These are phyloP conservation scores for Dendrolimus houi DNA, from an alignment of 2,888 invertebrate species.

Conservation along the genomic window DNA sequence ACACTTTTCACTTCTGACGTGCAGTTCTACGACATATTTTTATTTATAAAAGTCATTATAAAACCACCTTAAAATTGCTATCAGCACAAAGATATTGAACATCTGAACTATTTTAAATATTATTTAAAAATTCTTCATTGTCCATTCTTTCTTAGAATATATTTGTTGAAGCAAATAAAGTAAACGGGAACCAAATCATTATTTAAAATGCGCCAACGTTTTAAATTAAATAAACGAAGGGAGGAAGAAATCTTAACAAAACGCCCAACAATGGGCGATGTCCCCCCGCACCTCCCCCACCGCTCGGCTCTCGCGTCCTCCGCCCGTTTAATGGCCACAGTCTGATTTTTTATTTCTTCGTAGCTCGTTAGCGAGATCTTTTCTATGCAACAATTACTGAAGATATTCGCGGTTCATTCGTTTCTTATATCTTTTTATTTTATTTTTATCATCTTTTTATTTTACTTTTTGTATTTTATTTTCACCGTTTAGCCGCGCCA, in stretches of 20 bases:
- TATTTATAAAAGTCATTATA: too few relatives aligned
- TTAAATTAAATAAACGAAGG: neutral
- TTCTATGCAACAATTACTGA: slow-evolving; percentile 50
- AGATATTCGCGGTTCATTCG: slow-evolving; percentile 40
- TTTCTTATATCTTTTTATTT: slow-evolving; percentile 22
- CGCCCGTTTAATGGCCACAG: slow-evolving; percentile 15
- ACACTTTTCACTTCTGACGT: too few relatives aligned
- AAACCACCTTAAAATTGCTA: too few relatives aligned
- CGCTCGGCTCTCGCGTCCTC: neutral
- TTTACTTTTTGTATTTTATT: slow-evolving; percentile 1
- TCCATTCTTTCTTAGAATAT: too few relatives aligned
- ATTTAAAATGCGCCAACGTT: neutral
- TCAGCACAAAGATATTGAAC: too few relatives aligned
- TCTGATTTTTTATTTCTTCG: slow-evolving; percentile 19
- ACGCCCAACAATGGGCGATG: neutral
- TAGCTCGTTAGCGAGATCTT: slow-evolving; percentile 45
- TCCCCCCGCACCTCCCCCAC: neutral
- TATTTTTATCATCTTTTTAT: slow-evolving; percentile 13
- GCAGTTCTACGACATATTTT: too few relatives aligned
- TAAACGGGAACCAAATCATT: neutral
- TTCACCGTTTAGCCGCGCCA: neutral
- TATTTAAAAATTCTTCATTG: too few relatives aligned
- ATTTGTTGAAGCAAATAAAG: too few relatives aligned
- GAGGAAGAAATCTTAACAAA: neutral
- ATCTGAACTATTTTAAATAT: too few relatives aligned